Evolutionary conservation across 2,888 invertebrate species (phyloP).

Genomic region (Rhagonycha lutea): DNA sequence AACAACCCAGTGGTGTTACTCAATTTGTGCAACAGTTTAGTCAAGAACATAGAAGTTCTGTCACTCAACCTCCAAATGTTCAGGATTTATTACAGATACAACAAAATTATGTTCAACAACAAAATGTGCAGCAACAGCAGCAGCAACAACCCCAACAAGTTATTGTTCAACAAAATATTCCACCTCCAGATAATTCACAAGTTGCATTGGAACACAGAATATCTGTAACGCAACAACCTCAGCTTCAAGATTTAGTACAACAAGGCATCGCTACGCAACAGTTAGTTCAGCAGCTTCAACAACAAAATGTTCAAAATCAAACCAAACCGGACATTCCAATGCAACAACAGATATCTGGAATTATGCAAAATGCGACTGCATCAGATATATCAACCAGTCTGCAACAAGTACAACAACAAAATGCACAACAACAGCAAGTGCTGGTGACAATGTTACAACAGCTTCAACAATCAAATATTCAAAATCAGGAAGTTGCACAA

Average conservation of each 20-base stretch:
- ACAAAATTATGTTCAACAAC: slow-evolving; percentile 7
- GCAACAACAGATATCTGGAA: not conserved
- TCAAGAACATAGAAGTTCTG: slow-evolving; percentile 35
- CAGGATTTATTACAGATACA: slow-evolving; percentile 33
- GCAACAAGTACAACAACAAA: slow-evolving; percentile 22
- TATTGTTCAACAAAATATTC: slow-evolving; percentile 15
- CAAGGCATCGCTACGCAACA: not conserved
- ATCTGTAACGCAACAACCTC: slow-evolving; percentile 35
- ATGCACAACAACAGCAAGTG: slow-evolving; percentile 19
- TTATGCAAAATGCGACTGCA: slow-evolving; percentile 25
- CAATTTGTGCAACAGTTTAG: slow-evolving; percentile 13
- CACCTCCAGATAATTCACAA: slow-evolving; percentile 6
- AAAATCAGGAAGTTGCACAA: slow-evolving; percentile 13
- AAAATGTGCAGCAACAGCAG: slow-evolving; percentile 25
- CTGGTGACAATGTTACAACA: slow-evolving; percentile 28
- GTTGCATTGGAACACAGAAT: slow-evolving; percentile 31
- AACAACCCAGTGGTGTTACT: not conserved
- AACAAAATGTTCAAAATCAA: slow-evolving; percentile 32
- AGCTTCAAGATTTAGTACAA: not conserved
- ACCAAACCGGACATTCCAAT: not conserved
- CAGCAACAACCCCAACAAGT: slow-evolving; percentile 35
- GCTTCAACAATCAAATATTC: slow-evolving; percentile 27
- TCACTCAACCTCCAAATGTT: slow-evolving; percentile 37
- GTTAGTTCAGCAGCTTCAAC: not conserved
- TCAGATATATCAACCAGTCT: not conserved